phyloP scores from a whole-genome alignment of 2,888 invertebrate species.

The Acholoe squamosa region DNA sequence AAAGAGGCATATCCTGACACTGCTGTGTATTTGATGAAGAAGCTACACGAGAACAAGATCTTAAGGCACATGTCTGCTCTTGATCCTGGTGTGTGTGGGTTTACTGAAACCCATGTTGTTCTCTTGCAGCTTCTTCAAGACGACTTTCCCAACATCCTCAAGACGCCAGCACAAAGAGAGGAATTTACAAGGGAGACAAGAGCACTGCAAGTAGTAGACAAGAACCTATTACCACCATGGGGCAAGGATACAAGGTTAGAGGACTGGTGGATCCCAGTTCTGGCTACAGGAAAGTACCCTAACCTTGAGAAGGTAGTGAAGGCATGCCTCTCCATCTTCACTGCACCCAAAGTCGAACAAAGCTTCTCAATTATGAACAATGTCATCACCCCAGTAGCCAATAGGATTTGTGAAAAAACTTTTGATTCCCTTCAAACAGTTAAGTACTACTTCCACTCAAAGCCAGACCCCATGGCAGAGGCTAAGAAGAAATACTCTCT shows the following conservation, averaged over 20 bases:
- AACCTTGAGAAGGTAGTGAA: background rate
- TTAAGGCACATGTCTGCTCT: background rate
- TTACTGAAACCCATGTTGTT: background rate
- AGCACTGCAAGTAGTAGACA: background rate
- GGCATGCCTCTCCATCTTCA: background rate
- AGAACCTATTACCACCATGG: background rate
- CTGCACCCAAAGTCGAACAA: background rate
- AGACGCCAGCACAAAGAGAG: no score
- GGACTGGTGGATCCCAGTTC: conserved; percentile 1
- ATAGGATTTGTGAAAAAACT: background rate
- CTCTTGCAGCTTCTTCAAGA: background rate
- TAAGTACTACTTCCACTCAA: background rate
- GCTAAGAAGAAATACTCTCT: background rate
- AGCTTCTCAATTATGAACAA: background rate
- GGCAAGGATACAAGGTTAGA: background rate
- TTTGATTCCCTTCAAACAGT: background rate
- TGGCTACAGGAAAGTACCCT: background rate
- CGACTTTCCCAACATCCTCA: no score
- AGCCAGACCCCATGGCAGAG: background rate
- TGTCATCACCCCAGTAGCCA: background rate
- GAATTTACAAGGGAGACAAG: no score
- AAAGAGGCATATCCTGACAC: background rate
- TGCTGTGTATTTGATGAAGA: conserved; percentile 1
- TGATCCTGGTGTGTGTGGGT: background rate
- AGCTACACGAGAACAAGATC: background rate